A percentile compares a stretch with the other conserved stretches of the same genome.
These are phyloP conservation scores for Caradrina kadenii DNA, from an alignment of 2,888 invertebrate genomes.

Conservation along the genomic window DNA sequence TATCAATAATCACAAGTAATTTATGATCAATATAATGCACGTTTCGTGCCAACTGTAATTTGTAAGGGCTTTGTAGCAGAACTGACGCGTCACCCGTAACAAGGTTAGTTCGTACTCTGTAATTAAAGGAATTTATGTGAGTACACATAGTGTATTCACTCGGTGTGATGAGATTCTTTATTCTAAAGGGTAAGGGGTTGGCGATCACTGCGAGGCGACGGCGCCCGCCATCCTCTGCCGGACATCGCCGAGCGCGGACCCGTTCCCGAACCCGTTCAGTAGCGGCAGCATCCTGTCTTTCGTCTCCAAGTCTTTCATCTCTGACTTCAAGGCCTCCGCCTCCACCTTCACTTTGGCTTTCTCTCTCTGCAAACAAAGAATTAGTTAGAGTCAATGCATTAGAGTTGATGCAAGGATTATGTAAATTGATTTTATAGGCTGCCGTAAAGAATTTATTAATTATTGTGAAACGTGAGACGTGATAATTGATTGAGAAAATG, in stretches of 20 bases:
- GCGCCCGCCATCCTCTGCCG: slow-evolving; percentile 87
- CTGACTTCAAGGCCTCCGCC: slow-evolving; percentile 68
- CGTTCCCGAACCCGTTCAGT: slow-evolving; percentile 86
- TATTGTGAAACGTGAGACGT: slow-evolving; percentile 41
- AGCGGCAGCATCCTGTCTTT: slow-evolving; percentile 82
- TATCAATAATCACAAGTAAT: slow-evolving; percentile 49
- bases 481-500: slow-evolving; percentile 28
- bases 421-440: slow-evolving; percentile 42
- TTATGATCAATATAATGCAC: slow-evolving; percentile 55
- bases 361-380: slow-evolving; percentile 64
- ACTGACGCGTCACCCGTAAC: slow-evolving; percentile 49
- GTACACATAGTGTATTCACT: slow-evolving; percentile 61
- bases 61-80: slow-evolving; percentile 45
- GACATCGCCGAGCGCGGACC: slow-evolving; percentile 82
- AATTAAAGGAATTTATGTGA: slow-evolving; percentile 54
- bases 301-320: slow-evolving; percentile 66
- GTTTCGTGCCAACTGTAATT: slow-evolving; percentile 57
- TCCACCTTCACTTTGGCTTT: slow-evolving; percentile 77
- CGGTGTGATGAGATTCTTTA: slow-evolving; percentile 58
- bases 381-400: slow-evolving; percentile 28
- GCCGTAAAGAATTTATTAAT: slow-evolving; percentile 38
- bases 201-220: slow-evolving; percentile 84
- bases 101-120: slow-evolving; percentile 56
- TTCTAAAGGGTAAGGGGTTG: slow-evolving; percentile 37
- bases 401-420: slow-evolving; percentile 32